These are phyloP conservation scores for Caloenas nicobarica DNA, from an alignment of 2,113 vertebrate species.

Conservation along the genomic window DNA sequence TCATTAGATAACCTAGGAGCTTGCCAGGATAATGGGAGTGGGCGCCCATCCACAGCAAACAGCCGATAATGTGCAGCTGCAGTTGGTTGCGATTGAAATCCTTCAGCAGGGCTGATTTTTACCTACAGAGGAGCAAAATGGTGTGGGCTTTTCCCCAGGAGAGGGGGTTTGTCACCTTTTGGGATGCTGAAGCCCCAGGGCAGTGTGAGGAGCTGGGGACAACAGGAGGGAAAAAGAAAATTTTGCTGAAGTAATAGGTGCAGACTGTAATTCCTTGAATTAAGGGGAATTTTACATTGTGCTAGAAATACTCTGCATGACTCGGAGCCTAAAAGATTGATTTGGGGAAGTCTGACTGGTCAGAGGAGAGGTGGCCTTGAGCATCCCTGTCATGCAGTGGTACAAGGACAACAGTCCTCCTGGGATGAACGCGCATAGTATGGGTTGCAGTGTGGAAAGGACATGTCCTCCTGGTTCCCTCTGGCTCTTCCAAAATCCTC, in stretches of 20 bases:
- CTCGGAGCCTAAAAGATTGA: background rate
- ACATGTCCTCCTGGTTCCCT: background rate
- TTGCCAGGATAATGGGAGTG: slow-evolving; percentile 43
- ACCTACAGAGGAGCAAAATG: background rate
- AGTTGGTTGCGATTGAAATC: background rate
- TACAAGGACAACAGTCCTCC: accelerated
- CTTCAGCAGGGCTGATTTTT: background rate
- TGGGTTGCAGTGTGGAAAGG: accelerated
- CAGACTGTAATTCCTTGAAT: background rate
- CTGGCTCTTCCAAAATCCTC: background rate
- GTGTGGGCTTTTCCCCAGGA: background rate
- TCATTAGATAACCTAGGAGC: slow-evolving; percentile 60
- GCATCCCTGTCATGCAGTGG: background rate
- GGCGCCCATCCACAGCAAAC: slow-evolving; percentile 47
- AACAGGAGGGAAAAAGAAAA: accelerated
- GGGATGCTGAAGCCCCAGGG: background rate
- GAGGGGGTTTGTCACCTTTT: background rate
- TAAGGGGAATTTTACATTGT: background rate
- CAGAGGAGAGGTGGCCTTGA: background rate
- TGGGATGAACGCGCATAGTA: accelerated
- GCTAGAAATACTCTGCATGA: background rate
- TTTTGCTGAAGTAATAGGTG: background rate
- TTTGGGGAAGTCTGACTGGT: background rate
- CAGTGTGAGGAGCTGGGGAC: background rate
- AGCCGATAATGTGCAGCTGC: background rate